Evolutionary conservation across 2,797 vertebrate genomes (phyloP).

Genomic region (Mycteria americana): DNA sequence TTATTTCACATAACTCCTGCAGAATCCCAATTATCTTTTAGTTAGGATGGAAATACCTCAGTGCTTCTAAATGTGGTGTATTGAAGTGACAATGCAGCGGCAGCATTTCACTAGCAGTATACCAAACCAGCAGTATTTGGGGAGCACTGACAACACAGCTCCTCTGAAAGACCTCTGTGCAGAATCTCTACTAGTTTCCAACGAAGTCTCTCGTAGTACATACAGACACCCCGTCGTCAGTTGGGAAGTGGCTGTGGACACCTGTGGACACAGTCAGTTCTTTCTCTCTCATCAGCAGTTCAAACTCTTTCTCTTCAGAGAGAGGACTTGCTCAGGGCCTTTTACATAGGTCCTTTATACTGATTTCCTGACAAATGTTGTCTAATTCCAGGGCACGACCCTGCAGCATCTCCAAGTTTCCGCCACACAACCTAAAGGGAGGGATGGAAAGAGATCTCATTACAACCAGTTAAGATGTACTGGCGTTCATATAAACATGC

Average conservation of each 20-base stretch:
- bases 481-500: background rate
- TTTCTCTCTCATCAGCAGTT: slow-evolving; percentile 18
- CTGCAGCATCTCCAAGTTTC: slow-evolving; percentile 87
- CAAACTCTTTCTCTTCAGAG: background rate
- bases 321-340: slow-evolving; percentile 8
- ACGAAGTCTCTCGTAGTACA: background rate
- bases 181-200: background rate
- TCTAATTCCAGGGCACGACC: slow-evolving; percentile 85
- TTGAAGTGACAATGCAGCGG: slow-evolving; percentile 24
- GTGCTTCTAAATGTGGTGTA: slow-evolving; percentile 29
- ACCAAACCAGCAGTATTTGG: background rate
- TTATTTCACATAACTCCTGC: slow-evolving; percentile 2
- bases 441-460: slow-evolving; percentile 37
- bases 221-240: slow-evolving; percentile 5
- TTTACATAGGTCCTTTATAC: slow-evolving; percentile 81
- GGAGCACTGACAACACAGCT: background rate
- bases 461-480: background rate
- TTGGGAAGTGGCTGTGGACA: slow-evolving; percentile 19
- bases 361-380: slow-evolving; percentile 81
- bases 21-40: slow-evolving; percentile 2
- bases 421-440: slow-evolving; percentile 81
- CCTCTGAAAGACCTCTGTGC: background rate
- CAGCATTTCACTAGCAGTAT: background rate
- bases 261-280: background rate
- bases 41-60: slow-evolving; percentile 31